phyloP scores from a whole-genome alignment of 1,140 invertebrate species.

The Bombus polaris region DNA sequence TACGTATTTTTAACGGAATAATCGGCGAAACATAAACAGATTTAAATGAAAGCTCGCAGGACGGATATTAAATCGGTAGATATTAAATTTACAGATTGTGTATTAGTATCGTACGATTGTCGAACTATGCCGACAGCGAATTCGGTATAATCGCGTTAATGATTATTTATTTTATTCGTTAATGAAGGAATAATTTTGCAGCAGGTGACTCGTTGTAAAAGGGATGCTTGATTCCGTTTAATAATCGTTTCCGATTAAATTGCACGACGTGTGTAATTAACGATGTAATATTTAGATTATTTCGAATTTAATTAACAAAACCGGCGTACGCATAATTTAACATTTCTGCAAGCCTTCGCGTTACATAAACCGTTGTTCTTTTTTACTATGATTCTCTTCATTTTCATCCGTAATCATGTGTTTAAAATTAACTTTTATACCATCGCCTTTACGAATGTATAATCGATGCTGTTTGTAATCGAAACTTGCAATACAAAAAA shows the following conservation, averaged over 20 bases:
- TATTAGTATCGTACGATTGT: not conserved
- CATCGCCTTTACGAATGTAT: not conserved
- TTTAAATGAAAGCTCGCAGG: not conserved
- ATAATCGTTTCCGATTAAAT: conserved; percentile 26
- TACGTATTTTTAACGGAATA: not conserved
- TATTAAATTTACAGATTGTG: not conserved
- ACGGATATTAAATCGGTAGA: not conserved
- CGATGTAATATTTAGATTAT: conserved; percentile 27
- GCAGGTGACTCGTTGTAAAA: not conserved
- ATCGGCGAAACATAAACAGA: not conserved
- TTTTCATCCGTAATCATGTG: not conserved
- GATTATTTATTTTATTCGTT: conserved; percentile 35
- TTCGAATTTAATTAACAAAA: conserved; percentile 13
- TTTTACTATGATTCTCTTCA: not conserved
- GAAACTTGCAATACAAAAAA: not conserved
- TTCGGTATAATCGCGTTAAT: conserved; percentile 13
- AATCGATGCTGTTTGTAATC: not conserved
- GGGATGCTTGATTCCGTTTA: not conserved
- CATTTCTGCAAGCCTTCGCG: not conserved
- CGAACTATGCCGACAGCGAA: not conserved
- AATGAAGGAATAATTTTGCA: conserved; percentile 3
- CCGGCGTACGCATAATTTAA: conserved; percentile 1
- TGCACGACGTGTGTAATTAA: conserved; percentile 12
- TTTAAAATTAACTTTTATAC: not conserved
- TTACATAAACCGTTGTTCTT: no score